phyloP scores from a whole-genome alignment of 2,888 invertebrate species.

The Alloplasta piceator region DNA sequence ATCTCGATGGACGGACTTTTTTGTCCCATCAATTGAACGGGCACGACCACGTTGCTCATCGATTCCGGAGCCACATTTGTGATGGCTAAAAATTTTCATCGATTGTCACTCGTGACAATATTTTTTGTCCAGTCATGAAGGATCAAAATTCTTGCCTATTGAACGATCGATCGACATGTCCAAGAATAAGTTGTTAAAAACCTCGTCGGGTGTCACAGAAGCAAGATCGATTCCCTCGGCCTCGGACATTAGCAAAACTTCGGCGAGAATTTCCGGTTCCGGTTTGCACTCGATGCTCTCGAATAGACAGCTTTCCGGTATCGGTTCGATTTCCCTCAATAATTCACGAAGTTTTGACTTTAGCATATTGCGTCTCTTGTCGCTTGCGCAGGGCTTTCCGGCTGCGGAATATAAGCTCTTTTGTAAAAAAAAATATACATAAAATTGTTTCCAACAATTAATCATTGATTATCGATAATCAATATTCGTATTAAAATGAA shows the following conservation, averaged over 20 bases:
- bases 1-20: conserved; percentile 55
- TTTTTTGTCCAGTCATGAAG: too few species aligned
- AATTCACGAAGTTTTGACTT: conserved; percentile 64
- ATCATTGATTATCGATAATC: too few species aligned
- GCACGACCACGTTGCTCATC: conserved; percentile 63
- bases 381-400: conserved; percentile 46
- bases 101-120: neutral
- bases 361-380: conserved; percentile 53
- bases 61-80: conserved; percentile 59
- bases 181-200: conserved; percentile 69
- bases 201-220: conserved; percentile 61
- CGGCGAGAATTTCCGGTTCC: conserved; percentile 71
- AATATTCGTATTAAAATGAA: too few species aligned
- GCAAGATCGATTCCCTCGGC: conserved; percentile 66
- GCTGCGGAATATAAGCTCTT: conserved; percentile 2
- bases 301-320: conserved; percentile 66
- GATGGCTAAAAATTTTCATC: conserved; percentile 50
- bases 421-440: too few species aligned
- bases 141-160: conserved; percentile 46
- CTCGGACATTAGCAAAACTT: conserved; percentile 70
- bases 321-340: conserved; percentile 64
- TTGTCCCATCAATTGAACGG: conserved; percentile 52
- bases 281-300: conserved; percentile 66
- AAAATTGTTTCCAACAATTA: too few species aligned
- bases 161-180: conserved; percentile 56